Base-by-base conservation (phyloP, 2,888 invertebrate species). In the Chloromyia formosa region DNA sequence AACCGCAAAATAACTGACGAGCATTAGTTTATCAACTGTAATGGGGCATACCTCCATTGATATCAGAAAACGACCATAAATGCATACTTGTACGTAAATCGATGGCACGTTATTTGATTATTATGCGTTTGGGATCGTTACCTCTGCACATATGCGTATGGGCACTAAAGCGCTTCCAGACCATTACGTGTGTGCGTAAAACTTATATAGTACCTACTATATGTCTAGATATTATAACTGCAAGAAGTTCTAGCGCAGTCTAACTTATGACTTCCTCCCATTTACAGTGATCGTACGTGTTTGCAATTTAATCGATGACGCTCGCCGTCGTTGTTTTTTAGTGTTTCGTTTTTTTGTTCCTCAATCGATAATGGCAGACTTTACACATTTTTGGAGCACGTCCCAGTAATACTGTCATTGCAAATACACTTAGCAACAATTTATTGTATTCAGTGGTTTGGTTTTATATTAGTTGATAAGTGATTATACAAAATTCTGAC, bases 231-330 rank as follows among this genome's bases (percentile, higher is more conserved):
- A 35, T 35, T 2, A 35, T 2, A 35, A 35, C 2, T 14, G 42
- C 56, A 23, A 42, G 71, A 23, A 64, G n/a, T 35, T 35, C 27
- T 61, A 61, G 10, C 40, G 16, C 7, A 4, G 40, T 22, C 14
- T 71, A 27, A 69, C 71, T 56, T 27, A 73, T 49, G 22, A 68
- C 60, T 76, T 76, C 76, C 76, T 76, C 76, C 76, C 74, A 68
- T 74, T 76, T 76, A 72, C 72, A 76, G 74, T 61, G 74, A 54
- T 68, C 66, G 74, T 53, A 74, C 76, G 76, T 76, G 76, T 60
- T 76, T 72, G 74, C 56, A 74, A 76, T 76, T 71, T 71, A 58
- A 71, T 71, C 35, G 58, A 56, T 56, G 71, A 71, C 66, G 66
- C 49, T 45, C 10, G 66, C 40, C 16, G 42, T 35, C 27, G 2